phyloP scores from a whole-genome alignment of 2,797 vertebrate species.

The Squalus acanthias region DNA sequence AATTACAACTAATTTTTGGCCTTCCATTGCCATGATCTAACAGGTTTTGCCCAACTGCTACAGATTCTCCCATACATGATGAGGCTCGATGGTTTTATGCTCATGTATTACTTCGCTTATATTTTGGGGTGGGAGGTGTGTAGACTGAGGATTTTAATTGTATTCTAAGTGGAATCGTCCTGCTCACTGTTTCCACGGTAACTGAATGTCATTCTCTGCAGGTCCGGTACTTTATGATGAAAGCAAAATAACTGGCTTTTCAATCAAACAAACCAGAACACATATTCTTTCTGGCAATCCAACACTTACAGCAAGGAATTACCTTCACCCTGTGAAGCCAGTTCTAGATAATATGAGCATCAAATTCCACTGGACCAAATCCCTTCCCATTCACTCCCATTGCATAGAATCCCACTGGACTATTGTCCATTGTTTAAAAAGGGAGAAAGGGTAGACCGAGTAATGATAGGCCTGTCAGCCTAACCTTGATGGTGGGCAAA shows the following conservation, averaged over 20 bases:
- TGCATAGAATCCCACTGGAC: background rate
- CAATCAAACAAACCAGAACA: background rate
- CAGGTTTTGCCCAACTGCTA: background rate
- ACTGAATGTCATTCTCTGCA: background rate
- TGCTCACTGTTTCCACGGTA: background rate
- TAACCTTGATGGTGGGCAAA: too few species aligned
- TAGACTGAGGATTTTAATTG: background rate
- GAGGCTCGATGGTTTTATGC: background rate
- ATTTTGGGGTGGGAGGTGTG: too few species aligned
- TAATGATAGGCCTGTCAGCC: too few species aligned
- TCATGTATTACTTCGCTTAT: background rate
- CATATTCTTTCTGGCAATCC: background rate
- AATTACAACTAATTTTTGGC: background rate
- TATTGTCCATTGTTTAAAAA: too few species aligned
- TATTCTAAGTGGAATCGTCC: background rate
- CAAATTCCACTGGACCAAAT: background rate
- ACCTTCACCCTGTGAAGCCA: background rate
- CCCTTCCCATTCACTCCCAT: background rate
- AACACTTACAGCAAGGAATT: background rate
- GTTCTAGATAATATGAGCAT: background rate
- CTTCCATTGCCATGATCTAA: background rate
- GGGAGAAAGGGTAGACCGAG: too few species aligned
- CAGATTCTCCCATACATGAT: background rate
- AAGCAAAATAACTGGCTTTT: background rate
- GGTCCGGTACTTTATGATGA: background rate